Evolutionary conservation across 2,888 invertebrate species (phyloP), one percentile per base, ranked within the genome.

Genomic region (Tortrix viridana): DNA sequence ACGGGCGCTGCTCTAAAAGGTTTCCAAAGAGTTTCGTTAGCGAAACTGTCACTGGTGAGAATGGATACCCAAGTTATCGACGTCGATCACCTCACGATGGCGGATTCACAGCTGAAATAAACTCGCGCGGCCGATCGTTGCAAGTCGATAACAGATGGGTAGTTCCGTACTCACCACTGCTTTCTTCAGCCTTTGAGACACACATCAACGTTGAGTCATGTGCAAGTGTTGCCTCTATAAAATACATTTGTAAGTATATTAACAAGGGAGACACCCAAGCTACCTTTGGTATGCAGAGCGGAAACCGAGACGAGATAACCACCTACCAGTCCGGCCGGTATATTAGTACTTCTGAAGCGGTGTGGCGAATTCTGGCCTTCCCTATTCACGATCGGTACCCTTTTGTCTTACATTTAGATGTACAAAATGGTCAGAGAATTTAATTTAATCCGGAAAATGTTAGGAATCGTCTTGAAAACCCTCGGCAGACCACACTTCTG

Each of bases 201-300:
- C 83, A 86, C 59, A 79, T 86, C 14, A 86, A 86, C 63, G 74
- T 84, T 1, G 81, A 86, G 69, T 66, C 56, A 5, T 62, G 62
- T 20, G 14, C n/a, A 14, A 26, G 49, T 2, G 55, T 60, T 2
- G 50, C 26, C 32, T 23, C 20, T 5, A 38, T 58, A 4, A 48
- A 58, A 58, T 58, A 58, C 43, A 20, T 59, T 37, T 44, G 6
- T 3, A 55, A 59, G 43, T 61, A 67, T 43, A 58, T 67, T n/a
- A 57, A 62, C 26, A 67, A 67, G 48, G 67, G 65, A 23, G 16
- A 19, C 20, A 65, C 61, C 49, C 32, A 37, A 14, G 65, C 65
- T 1, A 48, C 55, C 48, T 63, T 66, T 63, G 44, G 6, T 2
- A 2, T 44, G 3, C 5, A 19, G 18, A 44, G 18, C 5, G 5